Base-by-base conservation (phyloP, 2,888 invertebrate species). In the Chalcis sispes region DNA sequence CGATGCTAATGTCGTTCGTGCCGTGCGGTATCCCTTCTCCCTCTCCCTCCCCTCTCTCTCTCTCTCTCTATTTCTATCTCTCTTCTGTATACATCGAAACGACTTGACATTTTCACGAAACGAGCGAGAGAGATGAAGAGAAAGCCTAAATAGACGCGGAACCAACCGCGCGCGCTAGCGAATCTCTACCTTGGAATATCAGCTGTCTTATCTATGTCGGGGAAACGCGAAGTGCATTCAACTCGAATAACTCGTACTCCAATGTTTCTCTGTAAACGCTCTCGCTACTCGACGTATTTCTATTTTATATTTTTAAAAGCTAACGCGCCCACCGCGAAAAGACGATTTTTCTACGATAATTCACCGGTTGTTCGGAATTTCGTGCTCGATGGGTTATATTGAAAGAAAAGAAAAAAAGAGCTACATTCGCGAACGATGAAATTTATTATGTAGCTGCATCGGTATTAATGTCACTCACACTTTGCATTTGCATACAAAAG, bases 1-100 rank as follows among this genome's bases (percentile, higher is more conserved):
- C 75, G 75, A 75, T 75, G 71, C 61, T 75, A 75, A 75, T 75
- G 52, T 59, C 58, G 61, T 75, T 75, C 64, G 61, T 52, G n/a
- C 13, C 18, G 58, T 18, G 4, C 2, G 20, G 10, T n/a, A 48
- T 13, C 13, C 13, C 42, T 2, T 36, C 42, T 42, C 42, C 15
- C 2, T 13, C 7, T 4, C 8, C 42, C 2, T 32, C 5, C 8
- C 46, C 8, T 46, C 40, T 0, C 52, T 27, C 1, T 8, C 4
- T 10, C n/a, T n/a, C n/a, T n/a, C n/a, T 2, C 25, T 27, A 42
- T 4, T 5, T 13, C 32, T 46, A 15, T 27, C 25, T 32, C 18
- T n/a, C 66, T 4, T 58, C 32, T 23, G 18, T 32, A 13, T 46
- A 25, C 7, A 52, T 13, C 1, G 4, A 15, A 46, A 18, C 4